These are phyloP conservation scores for Drosophila kuntzei DNA, from an alignment of 2,888 invertebrate species.

Conservation along the genomic window DNA sequence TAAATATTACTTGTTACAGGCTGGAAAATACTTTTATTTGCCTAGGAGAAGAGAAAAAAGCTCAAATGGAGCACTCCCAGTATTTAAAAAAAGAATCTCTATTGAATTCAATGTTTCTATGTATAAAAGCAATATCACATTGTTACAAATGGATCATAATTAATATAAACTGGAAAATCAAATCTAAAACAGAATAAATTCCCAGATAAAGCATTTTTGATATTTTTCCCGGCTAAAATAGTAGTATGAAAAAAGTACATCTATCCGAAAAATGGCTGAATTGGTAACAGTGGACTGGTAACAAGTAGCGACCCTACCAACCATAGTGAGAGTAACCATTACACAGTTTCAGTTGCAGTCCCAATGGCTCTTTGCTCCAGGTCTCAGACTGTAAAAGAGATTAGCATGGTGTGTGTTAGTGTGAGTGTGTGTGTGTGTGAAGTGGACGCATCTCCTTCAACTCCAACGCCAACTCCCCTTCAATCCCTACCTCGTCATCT, in stretches of 20 bases:
- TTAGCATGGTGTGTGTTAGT: conserved; percentile 43
- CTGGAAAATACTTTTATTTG: too few species aligned
- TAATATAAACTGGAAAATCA: too few species aligned
- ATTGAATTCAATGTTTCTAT: too few species aligned
- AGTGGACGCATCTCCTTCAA: conserved; percentile 65
- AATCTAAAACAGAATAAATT: neutral
- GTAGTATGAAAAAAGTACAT: neutral
- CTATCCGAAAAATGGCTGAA: neutral
- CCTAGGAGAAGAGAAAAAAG: too few species aligned
- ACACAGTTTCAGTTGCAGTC: conserved; percentile 27
- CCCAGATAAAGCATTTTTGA: neutral
- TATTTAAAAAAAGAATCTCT: too few species aligned
- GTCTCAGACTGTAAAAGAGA: conserved; percentile 47
- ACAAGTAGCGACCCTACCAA: neutral
- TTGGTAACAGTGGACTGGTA: neutral
- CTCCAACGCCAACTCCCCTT: conserved; percentile 20
- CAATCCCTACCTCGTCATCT: neutral
- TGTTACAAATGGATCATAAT: too few species aligned
- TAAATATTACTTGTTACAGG: too few species aligned
- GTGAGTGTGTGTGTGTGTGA: conserved; percentile 18
- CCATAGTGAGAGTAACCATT: conserved; percentile 8
- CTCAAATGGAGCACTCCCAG: too few species aligned
- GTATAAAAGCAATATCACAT: too few species aligned
- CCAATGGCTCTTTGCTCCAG: conserved; percentile 38
- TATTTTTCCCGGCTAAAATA: neutral